Conservation (phyloP, 2,888 invertebrate species). For the Leucoma salicis region DNA sequence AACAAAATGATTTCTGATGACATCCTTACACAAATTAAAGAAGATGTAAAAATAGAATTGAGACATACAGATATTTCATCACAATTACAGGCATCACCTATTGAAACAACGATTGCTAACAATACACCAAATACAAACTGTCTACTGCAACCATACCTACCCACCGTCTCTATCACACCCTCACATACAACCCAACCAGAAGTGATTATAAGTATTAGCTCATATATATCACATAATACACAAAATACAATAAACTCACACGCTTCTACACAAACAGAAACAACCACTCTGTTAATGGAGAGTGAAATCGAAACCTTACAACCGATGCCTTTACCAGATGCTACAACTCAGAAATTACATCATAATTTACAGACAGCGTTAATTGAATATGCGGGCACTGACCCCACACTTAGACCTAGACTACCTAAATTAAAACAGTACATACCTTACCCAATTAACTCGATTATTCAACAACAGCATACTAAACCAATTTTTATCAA, state of each 20-base stretch:
- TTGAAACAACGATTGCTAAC: not conserved
- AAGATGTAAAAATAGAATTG: not conserved
- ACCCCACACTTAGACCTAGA: slow-evolving; percentile 1
- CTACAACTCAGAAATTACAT: no score
- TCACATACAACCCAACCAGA: not conserved
- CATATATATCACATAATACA: not conserved
- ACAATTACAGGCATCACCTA: not conserved
- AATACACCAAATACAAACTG: not conserved
- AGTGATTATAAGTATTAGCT: no score
- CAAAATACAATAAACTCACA: not conserved
- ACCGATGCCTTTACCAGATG: not conserved
- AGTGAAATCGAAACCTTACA: not conserved
- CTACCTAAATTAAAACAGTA: slow-evolving; percentile 2
- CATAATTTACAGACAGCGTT: not conserved
- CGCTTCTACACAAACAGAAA: not conserved
- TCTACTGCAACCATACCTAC: not conserved
- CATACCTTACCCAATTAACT: not conserved
- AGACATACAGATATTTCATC: not conserved
- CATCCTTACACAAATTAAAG: not conserved
- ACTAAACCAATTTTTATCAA: not conserved
- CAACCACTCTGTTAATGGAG: not conserved
- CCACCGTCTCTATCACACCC: no score
- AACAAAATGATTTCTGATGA: not conserved
- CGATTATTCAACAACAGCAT: not conserved
- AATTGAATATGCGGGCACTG: not conserved